A percentile compares a stretch with the other conserved stretches of the same genome.
phyloP scores from a whole-genome alignment of 2,113 vertebrate species.

The Charina bottae region DNA sequence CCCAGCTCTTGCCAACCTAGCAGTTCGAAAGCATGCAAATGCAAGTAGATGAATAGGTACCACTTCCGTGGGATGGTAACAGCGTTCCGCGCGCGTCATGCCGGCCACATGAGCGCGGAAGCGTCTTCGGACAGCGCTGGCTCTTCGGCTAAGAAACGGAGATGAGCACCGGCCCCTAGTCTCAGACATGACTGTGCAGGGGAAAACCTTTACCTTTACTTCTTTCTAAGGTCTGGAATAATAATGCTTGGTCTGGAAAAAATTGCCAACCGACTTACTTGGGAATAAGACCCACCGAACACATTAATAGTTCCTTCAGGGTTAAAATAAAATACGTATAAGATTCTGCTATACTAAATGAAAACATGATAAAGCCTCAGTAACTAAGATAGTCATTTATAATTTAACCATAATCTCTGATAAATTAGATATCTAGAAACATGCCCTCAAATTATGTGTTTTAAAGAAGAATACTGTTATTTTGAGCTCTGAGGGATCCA shows the following conservation, averaged over 20 bases:
- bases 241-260: not conserved
- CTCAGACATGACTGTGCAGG: too few relatives aligned
- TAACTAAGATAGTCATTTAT: not conserved
- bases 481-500: not conserved
- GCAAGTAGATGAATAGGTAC: too few relatives aligned
- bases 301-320: not conserved
- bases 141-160: too few relatives aligned
- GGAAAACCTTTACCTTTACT: too few relatives aligned
- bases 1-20: too few relatives aligned
- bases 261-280: not conserved
- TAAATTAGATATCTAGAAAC: not conserved
- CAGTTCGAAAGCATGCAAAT: too few relatives aligned
- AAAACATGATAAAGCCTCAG: not conserved
- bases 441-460: not conserved
- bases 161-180: too few relatives aligned
- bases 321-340: not conserved
- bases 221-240: too few relatives aligned
- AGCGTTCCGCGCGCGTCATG: too few relatives aligned
- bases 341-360: not conserved
- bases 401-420: not conserved
- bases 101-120: too few relatives aligned
- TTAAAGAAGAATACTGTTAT: not conserved
- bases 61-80: too few relatives aligned
- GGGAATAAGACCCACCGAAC: not conserved
- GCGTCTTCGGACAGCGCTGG: too few relatives aligned